A percentile compares a stretch with the other conserved stretches of the same genome.
These are phyloP conservation scores for Ispidina lecontei DNA, from an alignment of 2,797 vertebrate species.

Conservation along the genomic window DNA sequence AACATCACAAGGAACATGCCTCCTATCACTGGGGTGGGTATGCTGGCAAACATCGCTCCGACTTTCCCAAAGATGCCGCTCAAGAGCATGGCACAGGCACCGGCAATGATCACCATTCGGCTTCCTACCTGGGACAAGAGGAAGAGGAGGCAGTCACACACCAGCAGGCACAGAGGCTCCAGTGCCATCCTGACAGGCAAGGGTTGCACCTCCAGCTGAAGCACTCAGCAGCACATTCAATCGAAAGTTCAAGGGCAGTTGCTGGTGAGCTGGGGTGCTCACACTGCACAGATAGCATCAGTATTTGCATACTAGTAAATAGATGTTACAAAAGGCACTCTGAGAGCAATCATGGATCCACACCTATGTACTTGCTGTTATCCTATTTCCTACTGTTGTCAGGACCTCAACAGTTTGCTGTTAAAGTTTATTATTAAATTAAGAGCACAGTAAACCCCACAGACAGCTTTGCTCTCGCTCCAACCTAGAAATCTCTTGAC, in stretches of 20 bases:
- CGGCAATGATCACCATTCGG: constrained; percentile 87
- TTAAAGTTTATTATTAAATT: neutral
- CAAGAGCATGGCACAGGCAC: constrained; percentile 86
- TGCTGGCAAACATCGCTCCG: constrained; percentile 91
- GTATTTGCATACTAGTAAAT: neutral
- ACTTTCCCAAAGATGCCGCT: constrained; percentile 92
- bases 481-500: neutral
- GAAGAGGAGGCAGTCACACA: neutral
- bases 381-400: neutral
- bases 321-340: neutral
- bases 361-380: neutral
- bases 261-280: neutral
- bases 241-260: neutral
- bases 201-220: neutral
- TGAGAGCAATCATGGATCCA: neutral
- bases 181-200: rapidly evolving
- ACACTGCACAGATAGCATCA: neutral
- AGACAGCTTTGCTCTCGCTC: neutral
- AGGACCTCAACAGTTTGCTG: neutral
- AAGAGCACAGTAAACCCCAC: neutral
- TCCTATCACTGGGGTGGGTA: constrained; percentile 91
- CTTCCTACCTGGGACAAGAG: constrained; percentile 88
- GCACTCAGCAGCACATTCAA: neutral
- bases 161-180: rapidly evolving
- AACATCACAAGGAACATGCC: constrained; percentile 98